phyloP scores from a whole-genome alignment of 2,888 invertebrate species.

The Colletes collaris region DNA sequence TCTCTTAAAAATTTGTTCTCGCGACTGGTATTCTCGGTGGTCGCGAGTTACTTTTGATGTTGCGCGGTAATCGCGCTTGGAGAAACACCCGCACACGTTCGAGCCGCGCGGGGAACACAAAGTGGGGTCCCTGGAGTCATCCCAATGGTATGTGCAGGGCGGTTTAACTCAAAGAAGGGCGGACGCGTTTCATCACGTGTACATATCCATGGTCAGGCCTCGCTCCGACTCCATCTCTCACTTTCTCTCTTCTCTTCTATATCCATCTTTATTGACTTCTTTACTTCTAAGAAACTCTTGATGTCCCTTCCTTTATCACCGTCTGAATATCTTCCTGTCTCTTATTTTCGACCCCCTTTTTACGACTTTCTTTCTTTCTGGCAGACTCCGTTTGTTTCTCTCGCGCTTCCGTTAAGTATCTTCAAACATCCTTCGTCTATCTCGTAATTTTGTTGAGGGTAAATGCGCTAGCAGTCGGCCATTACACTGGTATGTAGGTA shows the following conservation, averaged over 20 bases:
- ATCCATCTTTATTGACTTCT: conserved; percentile 45
- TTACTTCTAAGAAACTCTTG: conserved; percentile 49
- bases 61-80: conserved; percentile 37
- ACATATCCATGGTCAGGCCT: conserved; percentile 42
- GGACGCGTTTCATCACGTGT: conserved; percentile 67
- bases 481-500: too few relatives aligned
- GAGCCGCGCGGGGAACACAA: conserved; percentile 44
- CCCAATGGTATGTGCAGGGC: conserved; percentile 78
- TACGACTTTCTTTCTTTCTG: background rate
- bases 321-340: conserved; percentile 30
- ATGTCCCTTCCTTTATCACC: conserved; percentile 28
- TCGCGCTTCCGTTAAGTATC: background rate
- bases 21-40: too few relatives aligned
- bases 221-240: conserved; percentile 10
- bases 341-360: background rate
- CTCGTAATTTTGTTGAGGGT: background rate
- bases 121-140: conserved; percentile 73
- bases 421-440: conserved; percentile 15
- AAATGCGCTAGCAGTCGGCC: too few relatives aligned
- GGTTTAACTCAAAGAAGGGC: conserved; percentile 74
- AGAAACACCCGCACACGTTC: conserved; percentile 61
- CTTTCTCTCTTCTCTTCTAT: conserved; percentile 21
- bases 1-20: background rate
- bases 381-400: conserved; percentile 2
- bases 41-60: conserved; percentile 21